A percentile compares a stretch with the other conserved stretches of the same genome.
phyloP scores from a whole-genome alignment of 1,140 invertebrate genomes.

The Macrobrachium rosenbergii region DNA sequence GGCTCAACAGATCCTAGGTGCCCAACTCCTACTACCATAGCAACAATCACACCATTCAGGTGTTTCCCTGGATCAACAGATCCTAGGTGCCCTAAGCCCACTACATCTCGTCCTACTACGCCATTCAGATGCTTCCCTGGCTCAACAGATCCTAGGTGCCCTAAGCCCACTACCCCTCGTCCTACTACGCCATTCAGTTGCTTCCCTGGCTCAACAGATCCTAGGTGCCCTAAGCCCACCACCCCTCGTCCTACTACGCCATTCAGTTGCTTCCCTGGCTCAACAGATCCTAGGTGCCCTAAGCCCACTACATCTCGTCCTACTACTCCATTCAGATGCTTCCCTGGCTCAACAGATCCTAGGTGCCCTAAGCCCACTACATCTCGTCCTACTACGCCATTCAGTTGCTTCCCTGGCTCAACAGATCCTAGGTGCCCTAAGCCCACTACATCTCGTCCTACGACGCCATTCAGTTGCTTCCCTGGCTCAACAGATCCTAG shows the following conservation, averaged over 20 bases:
- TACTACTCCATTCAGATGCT: conserved; percentile 2
- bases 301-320: background rate
- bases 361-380: background rate
- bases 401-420: too few species aligned
- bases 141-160: too few species aligned
- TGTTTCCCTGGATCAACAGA: too few species aligned
- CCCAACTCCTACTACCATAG: background rate
- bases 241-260: background rate
- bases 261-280: conserved; percentile 39
- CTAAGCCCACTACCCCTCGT: too few species aligned
- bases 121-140: too few species aligned
- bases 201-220: conserved; percentile 41
- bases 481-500: conserved; percentile 48
- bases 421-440: background rate
- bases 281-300: conserved; percentile 44
- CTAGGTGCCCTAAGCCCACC: conserved; percentile 8
- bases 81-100: too few species aligned
- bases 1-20: conserved; percentile 47
- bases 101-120: too few species aligned
- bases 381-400: background rate
- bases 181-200: too few species aligned
- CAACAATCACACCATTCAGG: too few species aligned
- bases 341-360: conserved; percentile 23
- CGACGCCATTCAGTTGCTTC: conserved; percentile 14
- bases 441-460: background rate